Evolutionary conservation across 2,113 vertebrate species (phyloP).

Genomic region (Saguinus imperator): DNA sequence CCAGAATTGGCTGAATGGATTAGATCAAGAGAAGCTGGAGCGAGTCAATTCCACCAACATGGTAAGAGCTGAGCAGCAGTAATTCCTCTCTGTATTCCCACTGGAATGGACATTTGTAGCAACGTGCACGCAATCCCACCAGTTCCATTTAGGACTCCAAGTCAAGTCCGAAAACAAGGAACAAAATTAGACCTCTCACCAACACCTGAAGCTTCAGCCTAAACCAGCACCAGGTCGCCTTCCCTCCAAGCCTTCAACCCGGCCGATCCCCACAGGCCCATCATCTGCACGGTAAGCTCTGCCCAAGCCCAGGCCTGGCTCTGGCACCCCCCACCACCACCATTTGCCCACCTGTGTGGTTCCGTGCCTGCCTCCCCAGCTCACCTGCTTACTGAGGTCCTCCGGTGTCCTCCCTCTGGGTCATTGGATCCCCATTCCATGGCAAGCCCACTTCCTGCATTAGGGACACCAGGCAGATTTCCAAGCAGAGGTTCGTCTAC

Average conservation of each 20-base stretch:
- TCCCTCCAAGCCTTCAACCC: neutral
- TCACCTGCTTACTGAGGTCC: fast-evolving
- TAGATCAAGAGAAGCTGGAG: neutral
- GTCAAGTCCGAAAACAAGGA: neutral
- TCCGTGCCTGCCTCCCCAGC: no score
- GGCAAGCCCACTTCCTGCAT: neutral
- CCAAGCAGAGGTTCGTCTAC: neutral
- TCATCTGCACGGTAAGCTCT: fast-evolving
- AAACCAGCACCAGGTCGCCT: neutral
- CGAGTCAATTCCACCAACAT: neutral
- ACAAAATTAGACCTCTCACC: neutral
- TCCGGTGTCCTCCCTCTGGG: fast-evolving
- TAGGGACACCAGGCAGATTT: no score
- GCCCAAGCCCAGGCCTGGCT: fast-evolving
- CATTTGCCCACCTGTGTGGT: fast-evolving
- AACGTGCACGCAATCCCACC: neutral
- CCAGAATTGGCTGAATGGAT: neutral
- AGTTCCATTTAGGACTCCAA: neutral
- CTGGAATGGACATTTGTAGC: no score
- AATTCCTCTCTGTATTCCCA: neutral
- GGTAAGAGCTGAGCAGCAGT: neutral
- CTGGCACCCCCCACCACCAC: neutral
- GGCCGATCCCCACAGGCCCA: no score
- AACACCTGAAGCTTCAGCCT: neutral
- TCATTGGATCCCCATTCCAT: fast-evolving